A percentile compares a stretch with the other conserved stretches of the same genome.
Conservation (phyloP, 2,888 invertebrate species). For the Papilio demoleus region DNA sequence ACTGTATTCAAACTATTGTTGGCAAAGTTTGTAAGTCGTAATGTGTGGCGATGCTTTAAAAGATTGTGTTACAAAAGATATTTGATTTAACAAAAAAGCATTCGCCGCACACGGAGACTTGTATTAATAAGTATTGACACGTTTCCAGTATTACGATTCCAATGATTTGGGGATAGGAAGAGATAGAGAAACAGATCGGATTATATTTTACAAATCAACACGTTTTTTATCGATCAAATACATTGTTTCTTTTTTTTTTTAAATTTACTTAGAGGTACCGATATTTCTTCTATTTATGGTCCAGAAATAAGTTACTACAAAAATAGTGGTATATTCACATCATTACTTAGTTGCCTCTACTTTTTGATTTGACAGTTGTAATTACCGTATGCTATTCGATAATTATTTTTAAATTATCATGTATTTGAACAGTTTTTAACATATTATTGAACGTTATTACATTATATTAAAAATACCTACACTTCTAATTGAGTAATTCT, state of each 20-base stretch:
- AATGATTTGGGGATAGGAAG: slow-evolving; percentile 62
- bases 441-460: no score
- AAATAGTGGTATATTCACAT: no score
- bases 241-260: no score
- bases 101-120: slow-evolving; percentile 52
- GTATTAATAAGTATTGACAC: slow-evolving; percentile 77
- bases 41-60: slow-evolving; percentile 18
- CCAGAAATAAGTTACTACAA: no score
- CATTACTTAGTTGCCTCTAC: no score
- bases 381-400: no score
- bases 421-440: no score
- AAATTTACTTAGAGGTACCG: no score
- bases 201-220: slow-evolving; percentile 64
- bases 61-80: slow-evolving; percentile 41
- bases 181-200: slow-evolving; percentile 62
- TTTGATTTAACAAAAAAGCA: slow-evolving; percentile 46
- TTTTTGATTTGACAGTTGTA: no score
- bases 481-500: neutral
- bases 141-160: slow-evolving; percentile 79
- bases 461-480: neutral
- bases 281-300: no score
- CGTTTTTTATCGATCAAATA: slow-evolving; percentile 48
- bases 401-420: no score
- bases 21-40: slow-evolving; percentile 22
- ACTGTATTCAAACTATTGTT: slow-evolving; percentile 21